Evolutionary conservation across 2,113 vertebrate species (phyloP).

Genomic region (Chloropsis cyanopogon): DNA sequence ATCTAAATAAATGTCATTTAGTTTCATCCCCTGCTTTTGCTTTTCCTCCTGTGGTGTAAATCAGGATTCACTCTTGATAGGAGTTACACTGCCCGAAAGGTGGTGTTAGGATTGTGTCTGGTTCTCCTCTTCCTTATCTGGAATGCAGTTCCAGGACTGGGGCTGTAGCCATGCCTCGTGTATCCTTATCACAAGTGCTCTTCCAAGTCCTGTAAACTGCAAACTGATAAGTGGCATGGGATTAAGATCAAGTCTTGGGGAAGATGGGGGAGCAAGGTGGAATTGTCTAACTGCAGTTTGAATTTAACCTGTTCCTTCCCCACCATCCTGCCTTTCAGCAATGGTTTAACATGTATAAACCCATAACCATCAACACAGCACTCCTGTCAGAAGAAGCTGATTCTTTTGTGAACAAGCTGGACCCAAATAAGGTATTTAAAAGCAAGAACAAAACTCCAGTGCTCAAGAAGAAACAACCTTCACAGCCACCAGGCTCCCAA

Average conservation of each 20-base stretch:
- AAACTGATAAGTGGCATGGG: neutral
- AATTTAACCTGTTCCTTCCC: constrained; percentile 16
- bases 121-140: neutral
- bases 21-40: neutral
- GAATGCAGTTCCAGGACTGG: neutral
- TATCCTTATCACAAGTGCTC: neutral
- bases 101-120: neutral
- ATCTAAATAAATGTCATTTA: neutral
- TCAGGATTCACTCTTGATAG: neutral
- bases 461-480: constrained; percentile 82
- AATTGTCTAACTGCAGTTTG: neutral
- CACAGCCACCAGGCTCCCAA: constrained; percentile 66
- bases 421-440: constrained; percentile 88
- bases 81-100: neutral
- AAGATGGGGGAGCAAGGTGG: neutral
- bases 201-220: neutral
- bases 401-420: constrained; percentile 86
- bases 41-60: neutral
- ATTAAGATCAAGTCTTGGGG: neutral
- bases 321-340: constrained; percentile 75
- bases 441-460: constrained; percentile 83
- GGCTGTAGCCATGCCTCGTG: neutral
- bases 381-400: constrained; percentile 78
- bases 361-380: constrained; percentile 80
- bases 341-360: constrained; percentile 95